Evolutionary conservation across 2,797 vertebrate genomes (phyloP), one percentile per base, ranked within the genome.

Genomic region (Atherinosoma microstoma): DNA sequence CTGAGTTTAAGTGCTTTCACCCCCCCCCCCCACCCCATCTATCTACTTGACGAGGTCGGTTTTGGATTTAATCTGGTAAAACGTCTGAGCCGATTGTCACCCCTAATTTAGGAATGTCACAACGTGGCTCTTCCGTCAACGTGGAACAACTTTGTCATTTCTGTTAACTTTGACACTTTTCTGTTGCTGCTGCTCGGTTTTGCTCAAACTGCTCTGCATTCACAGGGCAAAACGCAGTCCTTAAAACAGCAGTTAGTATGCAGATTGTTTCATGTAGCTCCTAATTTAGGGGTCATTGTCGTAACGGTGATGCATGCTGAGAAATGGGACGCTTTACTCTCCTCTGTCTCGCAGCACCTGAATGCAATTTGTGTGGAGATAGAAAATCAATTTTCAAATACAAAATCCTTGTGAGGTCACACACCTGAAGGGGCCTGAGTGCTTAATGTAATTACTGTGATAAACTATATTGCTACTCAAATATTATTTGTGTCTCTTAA

Each of bases 221-320:
- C 68, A 65, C 76, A 73, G 80, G 73, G 78, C 73, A 74, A 72
- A 88, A 76, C 67, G 61, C 73, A 80, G 72, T 75, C 82, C 76
- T 75, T 77, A 79, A 82, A 83, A 76, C 65, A 27, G 65, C 87
- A 74, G 88, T 92, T 90, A 93, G 86, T 79, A 89, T 89, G 87
- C 79, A 90, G 89, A 93, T 91, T 83, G 87, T 76, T 84, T 74
- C 71, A 67, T 82, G 84, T 74, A 47, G 80, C 77, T 79, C 30
- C 83, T 88, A 77, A 86, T 89, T 87, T 79, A 12, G 34, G 68
- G 79, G 77, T 80, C 79, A 29, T 30, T 64, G 69, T 78, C 82
- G 61, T 70, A 70, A 76, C 76, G 63, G 76, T 34, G 73, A 64
- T 74, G 64, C 73, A 75, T 62, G 54, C 16, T 10, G 66, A 78